Evolutionary conservation across 2,113 vertebrate species (phyloP).

Genomic region (Oriolus oriolus): DNA sequence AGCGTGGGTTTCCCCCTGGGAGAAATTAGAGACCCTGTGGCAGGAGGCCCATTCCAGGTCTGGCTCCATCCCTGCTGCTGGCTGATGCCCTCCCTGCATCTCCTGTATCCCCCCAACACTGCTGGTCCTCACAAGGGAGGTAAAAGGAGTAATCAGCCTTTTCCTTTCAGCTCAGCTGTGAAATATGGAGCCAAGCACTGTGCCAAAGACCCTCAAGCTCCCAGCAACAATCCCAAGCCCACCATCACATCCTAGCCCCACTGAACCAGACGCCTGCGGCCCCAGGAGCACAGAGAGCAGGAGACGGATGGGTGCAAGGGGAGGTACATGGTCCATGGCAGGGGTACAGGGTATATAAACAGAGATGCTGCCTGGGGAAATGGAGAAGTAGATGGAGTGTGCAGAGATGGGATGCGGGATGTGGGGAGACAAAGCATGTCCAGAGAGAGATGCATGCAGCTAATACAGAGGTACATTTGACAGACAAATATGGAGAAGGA

Average conservation of each 20-base stretch:
- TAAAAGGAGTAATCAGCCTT: neutral
- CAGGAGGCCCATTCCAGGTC: neutral
- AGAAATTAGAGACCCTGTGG: neutral
- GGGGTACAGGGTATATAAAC: neutral
- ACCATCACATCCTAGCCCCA: neutral
- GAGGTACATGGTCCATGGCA: rapidly evolving
- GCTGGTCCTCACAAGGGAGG: neutral
- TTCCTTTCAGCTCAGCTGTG: neutral
- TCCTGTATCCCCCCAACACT: neutral
- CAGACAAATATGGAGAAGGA: neutral
- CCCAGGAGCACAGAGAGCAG: neutral
- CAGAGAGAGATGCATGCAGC: neutral
- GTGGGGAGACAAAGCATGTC: neutral
- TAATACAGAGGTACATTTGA: neutral
- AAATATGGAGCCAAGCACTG: neutral
- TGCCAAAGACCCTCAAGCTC: neutral
- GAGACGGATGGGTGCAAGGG: neutral
- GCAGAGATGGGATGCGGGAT: neutral
- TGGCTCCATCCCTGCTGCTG: neutral
- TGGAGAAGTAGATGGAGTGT: neutral
- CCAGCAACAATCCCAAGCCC: neutral
- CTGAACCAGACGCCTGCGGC: neutral
- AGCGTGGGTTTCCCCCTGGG: rapidly evolving
- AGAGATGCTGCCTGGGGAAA: neutral
- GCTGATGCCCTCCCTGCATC: neutral